Percentiles rank a stretch among this genome's conserved stretches.
Evolutionary conservation across 2,888 invertebrate genomes (phyloP).

Genomic region (Teleogryllus oceanicus): DNA sequence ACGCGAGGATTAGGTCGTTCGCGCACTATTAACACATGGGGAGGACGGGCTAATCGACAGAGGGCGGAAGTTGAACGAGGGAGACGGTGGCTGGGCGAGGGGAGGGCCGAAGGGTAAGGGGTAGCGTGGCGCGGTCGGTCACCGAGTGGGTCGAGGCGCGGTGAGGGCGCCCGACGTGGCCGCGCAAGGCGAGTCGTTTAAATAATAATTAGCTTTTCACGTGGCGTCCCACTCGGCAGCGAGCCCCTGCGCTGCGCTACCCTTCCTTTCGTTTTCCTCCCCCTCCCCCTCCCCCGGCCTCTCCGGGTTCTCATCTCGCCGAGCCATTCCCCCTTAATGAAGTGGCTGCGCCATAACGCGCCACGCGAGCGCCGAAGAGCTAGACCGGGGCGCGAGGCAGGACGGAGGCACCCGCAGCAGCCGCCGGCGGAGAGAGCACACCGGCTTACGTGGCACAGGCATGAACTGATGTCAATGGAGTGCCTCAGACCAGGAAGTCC

Average conservation of each 20-base stretch:
- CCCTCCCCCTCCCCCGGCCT: no score
- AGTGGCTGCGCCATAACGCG: conserved; percentile 10
- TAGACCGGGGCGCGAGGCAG: no score
- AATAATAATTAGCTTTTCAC: conserved; percentile 18
- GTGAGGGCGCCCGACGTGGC: background rate
- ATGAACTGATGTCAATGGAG: no score
- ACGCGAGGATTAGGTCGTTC: no score
- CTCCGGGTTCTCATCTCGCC: background rate
- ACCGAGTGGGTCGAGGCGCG: background rate
- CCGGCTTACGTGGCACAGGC: no score
- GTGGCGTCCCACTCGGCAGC: background rate
- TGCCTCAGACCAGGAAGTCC: no score
- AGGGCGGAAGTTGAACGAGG: background rate
- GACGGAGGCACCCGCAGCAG: no score
- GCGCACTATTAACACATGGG: background rate
- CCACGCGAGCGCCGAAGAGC: no score
- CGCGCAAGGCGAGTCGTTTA: background rate
- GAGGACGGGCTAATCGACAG: background rate
- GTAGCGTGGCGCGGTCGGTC: background rate
- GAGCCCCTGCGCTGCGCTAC: background rate
- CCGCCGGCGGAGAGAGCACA: no score
- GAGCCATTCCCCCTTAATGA: background rate
- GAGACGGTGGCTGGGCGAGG: background rate
- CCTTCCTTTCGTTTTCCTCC: no score
- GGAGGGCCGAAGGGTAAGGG: background rate